These are phyloP conservation scores for Gastracanthus pulcherrimus DNA, from an alignment of 2,888 invertebrate species.

Conservation along the genomic window DNA sequence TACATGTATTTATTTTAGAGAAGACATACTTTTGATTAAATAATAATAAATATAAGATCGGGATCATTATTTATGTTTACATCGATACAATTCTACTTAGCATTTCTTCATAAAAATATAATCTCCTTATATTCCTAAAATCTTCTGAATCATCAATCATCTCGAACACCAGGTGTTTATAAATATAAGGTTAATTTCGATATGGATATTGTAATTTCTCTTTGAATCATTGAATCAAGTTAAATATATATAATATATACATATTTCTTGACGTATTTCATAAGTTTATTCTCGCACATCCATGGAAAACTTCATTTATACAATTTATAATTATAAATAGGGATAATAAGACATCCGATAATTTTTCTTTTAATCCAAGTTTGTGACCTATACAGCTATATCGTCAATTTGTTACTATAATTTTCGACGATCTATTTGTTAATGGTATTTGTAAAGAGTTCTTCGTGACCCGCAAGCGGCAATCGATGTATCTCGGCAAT, in stretches of 20 bases:
- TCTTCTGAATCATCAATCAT: neutral
- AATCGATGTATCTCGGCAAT: conserved; percentile 18
- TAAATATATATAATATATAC: neutral
- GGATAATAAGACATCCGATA: neutral
- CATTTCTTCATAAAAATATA: neutral
- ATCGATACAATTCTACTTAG: neutral
- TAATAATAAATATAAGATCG: neutral
- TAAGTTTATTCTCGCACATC: too few species aligned
- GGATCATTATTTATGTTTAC: conserved; percentile 14
- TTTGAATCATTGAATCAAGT: neutral
- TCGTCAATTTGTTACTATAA: neutral
- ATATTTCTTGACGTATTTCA: too few species aligned
- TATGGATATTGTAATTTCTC: neutral
- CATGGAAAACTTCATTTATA: too few species aligned
- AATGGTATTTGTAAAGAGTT: conserved; percentile 12
- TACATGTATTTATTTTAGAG: neutral
- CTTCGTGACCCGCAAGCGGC: neutral
- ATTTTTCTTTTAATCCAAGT: too few species aligned
- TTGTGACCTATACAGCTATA: too few species aligned
- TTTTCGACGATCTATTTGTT: conserved; percentile 2
- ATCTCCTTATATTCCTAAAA: too few species aligned
- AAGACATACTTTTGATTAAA: neutral
- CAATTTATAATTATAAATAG: too few species aligned
- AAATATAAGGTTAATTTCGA: neutral
- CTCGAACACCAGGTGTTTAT: neutral